Evolutionary conservation across 2,797 vertebrate genomes (phyloP).

Genomic region (Myotis vivesi): DNA sequence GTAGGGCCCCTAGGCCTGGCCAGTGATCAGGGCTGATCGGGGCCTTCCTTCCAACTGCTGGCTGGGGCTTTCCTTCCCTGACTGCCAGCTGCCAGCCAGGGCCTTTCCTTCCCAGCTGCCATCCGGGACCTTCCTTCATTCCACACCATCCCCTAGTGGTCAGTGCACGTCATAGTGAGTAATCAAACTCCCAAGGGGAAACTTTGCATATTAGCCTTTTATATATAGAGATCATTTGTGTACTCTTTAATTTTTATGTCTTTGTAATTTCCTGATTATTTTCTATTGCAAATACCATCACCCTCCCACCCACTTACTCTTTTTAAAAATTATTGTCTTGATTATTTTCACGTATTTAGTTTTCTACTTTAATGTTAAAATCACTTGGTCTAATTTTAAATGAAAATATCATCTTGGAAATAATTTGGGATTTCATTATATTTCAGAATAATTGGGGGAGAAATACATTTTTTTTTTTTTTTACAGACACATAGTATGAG

Average conservation of each 20-base stretch:
- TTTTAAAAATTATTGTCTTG: neutral
- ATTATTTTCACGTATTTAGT: neutral
- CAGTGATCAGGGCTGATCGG: no score
- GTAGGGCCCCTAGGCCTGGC: no score
- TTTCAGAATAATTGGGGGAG: neutral
- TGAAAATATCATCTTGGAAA: neutral
- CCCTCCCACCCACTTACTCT: neutral
- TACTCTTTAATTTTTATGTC: neutral
- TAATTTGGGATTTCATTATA: neutral
- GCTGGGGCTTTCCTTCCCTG: no score
- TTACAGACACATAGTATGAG: neutral
- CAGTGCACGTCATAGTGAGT: no score
- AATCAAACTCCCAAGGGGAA: no score
- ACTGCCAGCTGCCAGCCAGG: no score
- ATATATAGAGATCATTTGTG: neutral
- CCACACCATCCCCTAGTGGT: no score
- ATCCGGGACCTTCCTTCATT: no score
- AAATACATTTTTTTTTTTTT: neutral
- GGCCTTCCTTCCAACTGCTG: no score
- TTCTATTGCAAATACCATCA: neutral
- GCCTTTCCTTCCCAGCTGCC: no score
- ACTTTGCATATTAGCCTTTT: no score
- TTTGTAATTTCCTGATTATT: neutral
- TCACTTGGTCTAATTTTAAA: neutral
- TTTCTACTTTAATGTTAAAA: slow-evolving; percentile 4